Conservation (phyloP, 2,797 vertebrate species). For the Bufotes viridis region DNA sequence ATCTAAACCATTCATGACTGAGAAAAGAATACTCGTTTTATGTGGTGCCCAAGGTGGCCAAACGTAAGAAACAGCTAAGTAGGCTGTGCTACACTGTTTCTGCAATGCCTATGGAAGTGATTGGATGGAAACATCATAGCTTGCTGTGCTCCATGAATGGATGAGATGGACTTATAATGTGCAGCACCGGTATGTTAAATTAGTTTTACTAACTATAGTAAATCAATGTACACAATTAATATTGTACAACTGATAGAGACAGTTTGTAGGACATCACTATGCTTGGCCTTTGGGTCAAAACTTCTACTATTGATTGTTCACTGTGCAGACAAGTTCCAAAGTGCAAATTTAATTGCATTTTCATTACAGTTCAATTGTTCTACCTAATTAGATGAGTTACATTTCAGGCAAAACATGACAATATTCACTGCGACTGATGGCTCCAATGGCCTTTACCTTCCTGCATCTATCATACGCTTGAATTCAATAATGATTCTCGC, state of each 20-base stretch:
- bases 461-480: constrained; percentile 43
- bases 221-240: not conserved
- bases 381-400: constrained; percentile 46
- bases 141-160: too few species aligned
- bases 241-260: not conserved
- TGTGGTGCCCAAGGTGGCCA: too few species aligned
- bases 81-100: too few species aligned
- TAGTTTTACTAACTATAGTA: not conserved
- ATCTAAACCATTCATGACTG: too few species aligned
- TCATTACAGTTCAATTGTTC: constrained; percentile 41
- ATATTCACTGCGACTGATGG: constrained; percentile 48
- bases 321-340: constrained; percentile 4
- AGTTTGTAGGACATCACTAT: not conserved
- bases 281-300: not conserved
- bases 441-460: constrained; percentile 23
- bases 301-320: not conserved
- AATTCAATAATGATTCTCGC: constrained; percentile 40
- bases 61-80: too few species aligned
- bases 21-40: too few species aligned
- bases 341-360: constrained; percentile 43
- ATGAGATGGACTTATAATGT: too few species aligned
- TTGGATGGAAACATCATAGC: too few species aligned
- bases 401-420: constrained; percentile 44
- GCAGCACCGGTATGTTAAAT: not conserved
- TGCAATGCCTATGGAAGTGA: too few species aligned